Base-by-base conservation (phyloP, 2,113 vertebrate genomes). In the Colistium nudipinnis region DNA sequence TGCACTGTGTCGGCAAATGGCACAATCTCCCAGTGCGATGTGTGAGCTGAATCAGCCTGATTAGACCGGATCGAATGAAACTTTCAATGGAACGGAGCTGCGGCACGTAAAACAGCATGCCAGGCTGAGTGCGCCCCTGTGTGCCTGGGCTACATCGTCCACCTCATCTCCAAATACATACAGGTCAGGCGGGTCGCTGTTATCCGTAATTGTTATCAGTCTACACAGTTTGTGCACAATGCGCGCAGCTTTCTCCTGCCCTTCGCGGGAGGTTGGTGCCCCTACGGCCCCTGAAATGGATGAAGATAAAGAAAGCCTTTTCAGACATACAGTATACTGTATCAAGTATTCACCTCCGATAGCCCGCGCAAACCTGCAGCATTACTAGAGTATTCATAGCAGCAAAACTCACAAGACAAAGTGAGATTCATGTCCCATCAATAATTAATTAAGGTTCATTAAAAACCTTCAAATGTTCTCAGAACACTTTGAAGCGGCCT, bases 61-160 rank as follows among this genome's bases (percentile, higher is more conserved):
- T 71, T 44, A 51, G 51, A 69, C 76, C 38, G 66, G 41, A 64
- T 52, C 19, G 22, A 35, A 86, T 70, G 17, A 56, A 80, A 53
- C 43, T 47, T 38, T 43, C n/a, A 55, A 74, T 72, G 39, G 69
- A 54, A 76, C 14, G 28, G 9, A 4, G 38, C 38, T 71, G 39
- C 52, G 57, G 65, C 31, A 53, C 36, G 43, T 53, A 49, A n/a
- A 74, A 70, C 35, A 51, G n/a, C 6, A 7, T 22, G 3, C 12
- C n/a, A n/a, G n/a, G 35, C 39, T 45, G 19, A 19, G 12, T 13
- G 7, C 44, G 69, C 20, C 43, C 36, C 30, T 55, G 14, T 41
- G n/a, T 60, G 45, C 8, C 4, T 30, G 3, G 44, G 16, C 7
- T 55, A 2, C 24, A 33, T 52, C 36, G 39, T 44, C 1, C 39